phyloP scores from a whole-genome alignment of 1,140 invertebrate species.

The Oreohelix idahoensis region DNA sequence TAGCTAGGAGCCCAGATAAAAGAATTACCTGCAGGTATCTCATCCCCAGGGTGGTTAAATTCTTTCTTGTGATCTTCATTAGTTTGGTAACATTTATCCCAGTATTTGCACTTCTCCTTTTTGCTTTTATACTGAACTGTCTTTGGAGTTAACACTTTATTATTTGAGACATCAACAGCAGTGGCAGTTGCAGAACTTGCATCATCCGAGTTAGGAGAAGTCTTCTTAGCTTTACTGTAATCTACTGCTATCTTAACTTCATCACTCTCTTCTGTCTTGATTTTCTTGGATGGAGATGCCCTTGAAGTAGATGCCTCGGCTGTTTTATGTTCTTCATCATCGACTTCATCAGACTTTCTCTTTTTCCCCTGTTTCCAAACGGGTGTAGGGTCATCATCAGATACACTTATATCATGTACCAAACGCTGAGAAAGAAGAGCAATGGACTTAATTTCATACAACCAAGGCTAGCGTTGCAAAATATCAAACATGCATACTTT shows the following conservation, averaged over 20 bases:
- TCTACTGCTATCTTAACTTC: slow-evolving; percentile 26
- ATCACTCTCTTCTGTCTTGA: background rate
- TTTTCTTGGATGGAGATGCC: slow-evolving; percentile 6
- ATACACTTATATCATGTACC: slow-evolving; percentile 38
- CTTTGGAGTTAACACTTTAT: background rate
- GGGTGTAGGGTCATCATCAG: slow-evolving; percentile 12
- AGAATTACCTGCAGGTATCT: slow-evolving; percentile 36
- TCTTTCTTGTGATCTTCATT: slow-evolving; percentile 53
- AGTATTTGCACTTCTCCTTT: slow-evolving; percentile 62
- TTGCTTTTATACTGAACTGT: slow-evolving; percentile 33
- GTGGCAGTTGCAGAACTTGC: slow-evolving; percentile 4
- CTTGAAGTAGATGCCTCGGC: background rate
- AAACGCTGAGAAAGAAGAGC: slow-evolving; percentile 28
- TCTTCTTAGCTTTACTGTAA: background rate
- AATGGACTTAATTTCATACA: too few relatives aligned
- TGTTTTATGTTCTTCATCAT: background rate
- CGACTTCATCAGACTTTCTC: slow-evolving; percentile 39
- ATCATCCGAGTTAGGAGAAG: background rate
- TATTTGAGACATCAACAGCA: background rate
- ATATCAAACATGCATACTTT: too few relatives aligned
- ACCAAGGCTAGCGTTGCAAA: too few relatives aligned
- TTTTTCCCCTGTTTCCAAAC: slow-evolving; percentile 31
- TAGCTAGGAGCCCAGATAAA: background rate
- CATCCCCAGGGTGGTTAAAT: slow-evolving; percentile 57
- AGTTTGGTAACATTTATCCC: slow-evolving; percentile 65